Percentiles rank a stretch among this genome's conserved stretches.
phyloP scores from a whole-genome alignment of 2,888 invertebrate species.

The Microplitis manilae region DNA sequence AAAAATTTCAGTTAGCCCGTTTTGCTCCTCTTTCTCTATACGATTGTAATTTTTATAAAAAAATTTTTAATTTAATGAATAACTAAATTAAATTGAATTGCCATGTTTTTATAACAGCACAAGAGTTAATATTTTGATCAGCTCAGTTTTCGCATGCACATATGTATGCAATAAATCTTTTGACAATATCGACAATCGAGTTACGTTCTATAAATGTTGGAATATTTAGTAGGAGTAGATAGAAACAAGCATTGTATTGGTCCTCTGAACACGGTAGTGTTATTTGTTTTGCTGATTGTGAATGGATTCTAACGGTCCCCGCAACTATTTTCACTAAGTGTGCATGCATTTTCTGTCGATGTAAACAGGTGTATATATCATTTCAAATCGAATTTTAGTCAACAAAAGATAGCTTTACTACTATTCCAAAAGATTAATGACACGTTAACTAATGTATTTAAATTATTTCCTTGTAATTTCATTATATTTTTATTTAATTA shows the following conservation, averaged over 20 bases:
- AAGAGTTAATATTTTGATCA: slow-evolving; percentile 18
- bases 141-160: slow-evolving; percentile 19
- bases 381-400: slow-evolving; percentile 9
- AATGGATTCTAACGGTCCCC: slow-evolving; percentile 7
- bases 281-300: slow-evolving; percentile 41
- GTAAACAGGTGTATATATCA: slow-evolving; percentile 18
- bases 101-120: slow-evolving; percentile 11
- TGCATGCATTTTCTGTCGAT: slow-evolving; percentile 16
- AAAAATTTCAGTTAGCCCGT: too few relatives aligned
- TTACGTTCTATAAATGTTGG: slow-evolving; percentile 27
- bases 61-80: not conserved
- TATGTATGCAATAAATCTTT: slow-evolving; percentile 29
- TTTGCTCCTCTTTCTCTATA: not conserved
- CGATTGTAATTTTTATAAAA: not conserved
- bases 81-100: slow-evolving; percentile 12
- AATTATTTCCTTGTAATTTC: not conserved
- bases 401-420: not conserved
- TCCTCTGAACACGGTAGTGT: slow-evolving; percentile 34
- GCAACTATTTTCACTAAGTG: slow-evolving; percentile 30
- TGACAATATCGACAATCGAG: slow-evolving; percentile 28
- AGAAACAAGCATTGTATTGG: slow-evolving; percentile 40
- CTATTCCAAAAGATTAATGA: not conserved
- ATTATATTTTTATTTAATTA: too few relatives aligned
- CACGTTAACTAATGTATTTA: not conserved
- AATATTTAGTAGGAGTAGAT: slow-evolving; percentile 27